Conservation (phyloP, 2,888 invertebrate genomes). For the Rotaria sp. region DNA sequence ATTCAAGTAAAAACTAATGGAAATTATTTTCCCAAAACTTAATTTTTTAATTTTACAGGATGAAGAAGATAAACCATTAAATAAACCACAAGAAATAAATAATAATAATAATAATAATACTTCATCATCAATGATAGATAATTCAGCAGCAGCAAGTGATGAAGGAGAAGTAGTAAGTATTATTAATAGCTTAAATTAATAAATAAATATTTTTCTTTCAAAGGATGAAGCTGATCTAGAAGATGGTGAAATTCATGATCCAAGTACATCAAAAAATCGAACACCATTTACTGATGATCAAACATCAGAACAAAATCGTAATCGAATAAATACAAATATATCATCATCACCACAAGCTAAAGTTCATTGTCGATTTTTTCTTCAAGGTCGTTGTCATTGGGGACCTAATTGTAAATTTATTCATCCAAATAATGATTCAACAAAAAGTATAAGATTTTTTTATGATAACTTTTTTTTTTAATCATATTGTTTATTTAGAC, state of each 20-base stretch:
- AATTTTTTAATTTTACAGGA: background rate
- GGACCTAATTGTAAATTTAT: slow-evolving; percentile 40
- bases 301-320: background rate
- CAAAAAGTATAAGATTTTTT: background rate
- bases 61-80: background rate
- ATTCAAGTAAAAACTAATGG: background rate
- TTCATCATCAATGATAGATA: background rate
- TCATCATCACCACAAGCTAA: slow-evolving; percentile 15
- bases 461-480: background rate
- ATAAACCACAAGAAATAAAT: background rate
- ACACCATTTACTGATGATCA: background rate
- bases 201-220: background rate
- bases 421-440: slow-evolving; percentile 38
- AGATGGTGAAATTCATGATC: slow-evolving; percentile 21
- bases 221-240: slow-evolving; percentile 28
- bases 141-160: background rate
- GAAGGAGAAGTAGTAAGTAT: background rate
- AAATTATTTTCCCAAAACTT: background rate
- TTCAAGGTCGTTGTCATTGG: slow-evolving; percentile 40
- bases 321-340: background rate
- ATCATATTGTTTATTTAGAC: background rate
- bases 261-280: background rate
- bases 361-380: slow-evolving; percentile 37
- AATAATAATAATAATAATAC: background rate
- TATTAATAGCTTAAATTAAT: background rate